Evolutionary conservation across 2,888 invertebrate genomes (phyloP), one percentile per base, ranked within the genome.

Genomic region (Hypena proboscidalis): DNA sequence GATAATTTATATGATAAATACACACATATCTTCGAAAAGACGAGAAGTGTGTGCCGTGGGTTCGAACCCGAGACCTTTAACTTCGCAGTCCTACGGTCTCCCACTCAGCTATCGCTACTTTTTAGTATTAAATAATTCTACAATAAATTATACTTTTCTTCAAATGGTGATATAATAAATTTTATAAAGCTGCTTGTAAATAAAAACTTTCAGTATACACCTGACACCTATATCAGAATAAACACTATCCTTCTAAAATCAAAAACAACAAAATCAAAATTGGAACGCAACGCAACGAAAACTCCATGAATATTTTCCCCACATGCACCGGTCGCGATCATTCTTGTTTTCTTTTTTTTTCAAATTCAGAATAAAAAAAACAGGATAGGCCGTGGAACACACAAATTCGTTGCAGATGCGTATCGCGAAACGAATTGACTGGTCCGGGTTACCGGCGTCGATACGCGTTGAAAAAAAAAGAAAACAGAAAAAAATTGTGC

Each of bases 401-500:
- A 54, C 56, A 70, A 76, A 79, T 67, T 70, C 72, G 68, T 63
- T 71, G 64, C 62, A 66, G 58, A 66, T 58, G 73, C 74, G 72
- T 69, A 67, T 62, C 59, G 59, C 64, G 74, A 69, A 83, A 80
- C 79, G 73, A 84, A 83, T 77, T 76, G 78, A 80, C 75, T 71
- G 67, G 67, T 56, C 64, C 64, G 67, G 73, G 77, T 66, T 70
- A 74, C 72, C 59, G 56, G 65, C 58, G 62, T 51, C 62, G 62
- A 65, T 50, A 39, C 45, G 45, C 46, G 44, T 49, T 44, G 67
- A 60, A 62, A 70, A 62, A 60, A 63, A 62, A 58, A 50, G 22
- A 54, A 32, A 23, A 34, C 22, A 38, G 10, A 30, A 49, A 48
- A 48, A 52, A 45, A 45, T 10, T 32, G 33, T 38, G 58, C 47